Evolutionary conservation across 2,797 vertebrate genomes (phyloP).

Genomic region (Hybognathus amarus): DNA sequence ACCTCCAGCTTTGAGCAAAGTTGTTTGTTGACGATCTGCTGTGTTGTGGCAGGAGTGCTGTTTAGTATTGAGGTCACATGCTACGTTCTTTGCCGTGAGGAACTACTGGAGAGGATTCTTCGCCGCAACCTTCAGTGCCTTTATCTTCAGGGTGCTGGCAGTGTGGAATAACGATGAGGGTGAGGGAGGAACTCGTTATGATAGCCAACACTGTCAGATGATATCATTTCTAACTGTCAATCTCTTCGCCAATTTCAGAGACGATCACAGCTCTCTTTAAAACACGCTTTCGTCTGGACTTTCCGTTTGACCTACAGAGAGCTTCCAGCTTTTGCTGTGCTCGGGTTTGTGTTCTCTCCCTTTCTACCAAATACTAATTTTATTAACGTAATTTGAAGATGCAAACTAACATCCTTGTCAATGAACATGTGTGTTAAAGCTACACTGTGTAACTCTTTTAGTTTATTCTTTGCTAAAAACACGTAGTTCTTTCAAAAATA

Average conservation of each 20-base stretch:
- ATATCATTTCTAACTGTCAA: constrained; percentile 24
- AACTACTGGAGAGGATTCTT: constrained; percentile 99
- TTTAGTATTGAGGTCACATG: constrained; percentile 99
- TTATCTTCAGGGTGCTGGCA: constrained; percentile 95
- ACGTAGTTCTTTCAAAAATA: too few species aligned
- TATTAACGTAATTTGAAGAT: background rate
- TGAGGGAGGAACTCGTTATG: constrained; percentile 62
- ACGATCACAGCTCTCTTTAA: constrained; percentile 99
- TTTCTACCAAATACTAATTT: background rate
- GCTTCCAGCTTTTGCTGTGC: constrained; percentile 93
- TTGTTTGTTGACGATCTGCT: constrained; percentile 12
- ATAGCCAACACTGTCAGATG: constrained; percentile 31
- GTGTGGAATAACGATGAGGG: constrained; percentile 99
- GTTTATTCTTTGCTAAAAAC: too few species aligned
- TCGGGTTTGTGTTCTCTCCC: constrained; percentile 84
- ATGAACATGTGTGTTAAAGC: background rate
- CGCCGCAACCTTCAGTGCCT: constrained; percentile 97
- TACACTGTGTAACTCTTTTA: too few species aligned
- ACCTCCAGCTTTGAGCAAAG: constrained; percentile 10
- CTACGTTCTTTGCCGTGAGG: constrained; percentile 97
- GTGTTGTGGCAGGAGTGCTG: constrained; percentile 85
- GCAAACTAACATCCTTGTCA: background rate
- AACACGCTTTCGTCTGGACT: constrained; percentile 96
- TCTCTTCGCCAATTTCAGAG: constrained; percentile 76
- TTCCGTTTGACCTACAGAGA: constrained; percentile 98